phyloP scores from a whole-genome alignment of 2,888 invertebrate species.

The Limnephilus marmoratus region DNA sequence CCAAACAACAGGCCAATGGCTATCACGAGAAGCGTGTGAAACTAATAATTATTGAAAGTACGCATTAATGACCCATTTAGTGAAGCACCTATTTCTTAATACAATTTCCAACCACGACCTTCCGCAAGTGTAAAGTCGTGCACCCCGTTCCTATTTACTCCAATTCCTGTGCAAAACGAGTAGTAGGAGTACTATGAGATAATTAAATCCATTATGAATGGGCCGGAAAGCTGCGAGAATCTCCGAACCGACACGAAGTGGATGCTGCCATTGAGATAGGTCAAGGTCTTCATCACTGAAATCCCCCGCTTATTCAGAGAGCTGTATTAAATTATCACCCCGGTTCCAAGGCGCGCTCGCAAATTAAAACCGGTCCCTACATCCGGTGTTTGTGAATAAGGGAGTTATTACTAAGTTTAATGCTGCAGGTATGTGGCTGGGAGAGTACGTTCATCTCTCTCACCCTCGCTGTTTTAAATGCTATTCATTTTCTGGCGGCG shows the following conservation, averaged over 20 bases:
- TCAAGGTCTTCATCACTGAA: slow-evolving; percentile 64
- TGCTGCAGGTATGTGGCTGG: slow-evolving; percentile 54
- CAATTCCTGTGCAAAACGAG: slow-evolving; percentile 46
- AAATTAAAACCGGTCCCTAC: slow-evolving; percentile 60
- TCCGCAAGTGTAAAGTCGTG: slow-evolving; percentile 50
- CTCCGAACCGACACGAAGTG: slow-evolving; percentile 50
- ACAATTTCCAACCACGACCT: slow-evolving; percentile 60
- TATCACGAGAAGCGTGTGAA: slow-evolving; percentile 62
- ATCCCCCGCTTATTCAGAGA: slow-evolving; percentile 61
- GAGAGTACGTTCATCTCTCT: slow-evolving; percentile 54
- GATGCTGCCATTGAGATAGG: slow-evolving; percentile 62
- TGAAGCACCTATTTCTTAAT: slow-evolving; percentile 48
- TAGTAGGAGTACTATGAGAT: slow-evolving; percentile 62
- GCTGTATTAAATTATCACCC: slow-evolving; percentile 62
- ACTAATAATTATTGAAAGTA: slow-evolving; percentile 50
- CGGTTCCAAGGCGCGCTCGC: slow-evolving; percentile 48
- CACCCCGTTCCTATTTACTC: background rate
- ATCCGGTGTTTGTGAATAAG: slow-evolving; percentile 64
- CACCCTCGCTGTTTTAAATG: slow-evolving; percentile 51
- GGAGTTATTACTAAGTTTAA: slow-evolving; percentile 63
- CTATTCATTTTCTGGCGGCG: slow-evolving; percentile 43
- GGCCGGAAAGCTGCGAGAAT: slow-evolving; percentile 34
- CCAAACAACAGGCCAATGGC: background rate
- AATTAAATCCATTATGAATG: slow-evolving; percentile 67
- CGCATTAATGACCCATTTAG: background rate